Conservation (phyloP, 1,140 invertebrate genomes). For the Calephelis virginiensis region DNA sequence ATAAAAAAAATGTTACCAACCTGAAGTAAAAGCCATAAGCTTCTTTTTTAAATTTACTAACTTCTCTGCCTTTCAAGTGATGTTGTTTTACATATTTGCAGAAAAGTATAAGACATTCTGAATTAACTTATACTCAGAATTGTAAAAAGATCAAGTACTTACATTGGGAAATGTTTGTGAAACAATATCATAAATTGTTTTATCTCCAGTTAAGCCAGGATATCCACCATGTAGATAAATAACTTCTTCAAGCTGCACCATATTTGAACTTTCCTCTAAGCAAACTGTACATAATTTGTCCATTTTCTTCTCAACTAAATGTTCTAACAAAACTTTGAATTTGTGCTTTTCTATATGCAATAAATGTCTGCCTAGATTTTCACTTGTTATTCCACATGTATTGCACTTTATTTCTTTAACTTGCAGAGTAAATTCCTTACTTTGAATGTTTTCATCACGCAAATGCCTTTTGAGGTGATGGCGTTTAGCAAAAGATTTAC, state of each 20-base stretch:
- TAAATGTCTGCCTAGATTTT: conserved; percentile 44
- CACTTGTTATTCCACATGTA: conserved; percentile 43
- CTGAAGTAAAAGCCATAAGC: too few relatives aligned
- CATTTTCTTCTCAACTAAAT: conserved; percentile 51
- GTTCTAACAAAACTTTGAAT: conserved; percentile 52
- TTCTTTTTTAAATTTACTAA: too few relatives aligned
- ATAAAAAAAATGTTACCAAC: too few relatives aligned
- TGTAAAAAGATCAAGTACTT: conserved; percentile 37
- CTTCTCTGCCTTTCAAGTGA: too few relatives aligned
- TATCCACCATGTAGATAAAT: conserved; percentile 55
- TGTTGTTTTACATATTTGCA: too few relatives aligned
- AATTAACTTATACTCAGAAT: too few relatives aligned
- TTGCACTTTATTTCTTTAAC: conserved; percentile 39
- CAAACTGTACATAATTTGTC: conserved; percentile 57
- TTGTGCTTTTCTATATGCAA: conserved; percentile 69
- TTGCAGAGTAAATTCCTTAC: conserved; percentile 7
- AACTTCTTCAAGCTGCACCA: conserved; percentile 46
- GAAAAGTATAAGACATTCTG: too few relatives aligned
- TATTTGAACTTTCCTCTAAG: conserved; percentile 39
- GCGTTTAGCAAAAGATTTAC: conserved; percentile 58
- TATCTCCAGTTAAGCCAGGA: conserved; percentile 51
- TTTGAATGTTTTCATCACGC: conserved; percentile 29
- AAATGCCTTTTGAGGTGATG: conserved; percentile 49
- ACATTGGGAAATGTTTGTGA: conserved; percentile 56
- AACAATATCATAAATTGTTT: conserved; percentile 47